Conservation (phyloP, 2,888 invertebrate species). For the Epistrophe grossulariae region DNA sequence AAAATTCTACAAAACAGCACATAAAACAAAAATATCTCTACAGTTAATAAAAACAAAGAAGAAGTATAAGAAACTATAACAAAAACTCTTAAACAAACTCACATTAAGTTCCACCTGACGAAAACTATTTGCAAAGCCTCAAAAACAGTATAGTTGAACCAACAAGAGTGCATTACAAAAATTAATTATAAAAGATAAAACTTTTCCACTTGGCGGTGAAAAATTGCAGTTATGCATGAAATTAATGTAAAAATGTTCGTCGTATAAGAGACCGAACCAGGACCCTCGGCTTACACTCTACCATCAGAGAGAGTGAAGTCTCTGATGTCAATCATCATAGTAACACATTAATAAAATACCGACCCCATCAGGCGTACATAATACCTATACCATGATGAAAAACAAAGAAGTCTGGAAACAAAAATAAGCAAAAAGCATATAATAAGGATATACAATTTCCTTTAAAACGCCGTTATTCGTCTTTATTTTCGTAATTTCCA, state of each 20-base stretch:
- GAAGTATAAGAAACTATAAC: neutral
- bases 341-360: slow-evolving; percentile 14
- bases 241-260: slow-evolving; percentile 19
- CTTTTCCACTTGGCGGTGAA: slow-evolving; percentile 63
- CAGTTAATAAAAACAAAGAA: neutral
- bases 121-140: slow-evolving; percentile 59
- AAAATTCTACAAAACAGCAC: neutral
- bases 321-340: slow-evolving; percentile 20
- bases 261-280: slow-evolving; percentile 8
- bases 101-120: slow-evolving; percentile 60
- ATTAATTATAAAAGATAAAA: slow-evolving; percentile 67
- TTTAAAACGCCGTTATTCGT: slow-evolving; percentile 27
- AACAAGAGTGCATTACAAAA: slow-evolving; percentile 62
- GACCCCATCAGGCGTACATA: neutral
- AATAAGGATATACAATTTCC: slow-evolving; percentile 46
- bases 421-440: neutral
- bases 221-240: slow-evolving; percentile 54
- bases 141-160: slow-evolving; percentile 54
- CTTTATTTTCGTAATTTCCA: slow-evolving; percentile 14
- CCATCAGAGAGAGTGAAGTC: neutral
- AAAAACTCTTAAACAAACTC: slow-evolving; percentile 41
- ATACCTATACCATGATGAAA: neutral
- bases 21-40: neutral
- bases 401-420: neutral
- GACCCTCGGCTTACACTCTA: neutral